Evolutionary conservation across 2,113 vertebrate genomes (phyloP).

Genomic region (Gopherus evgoodei): DNA sequence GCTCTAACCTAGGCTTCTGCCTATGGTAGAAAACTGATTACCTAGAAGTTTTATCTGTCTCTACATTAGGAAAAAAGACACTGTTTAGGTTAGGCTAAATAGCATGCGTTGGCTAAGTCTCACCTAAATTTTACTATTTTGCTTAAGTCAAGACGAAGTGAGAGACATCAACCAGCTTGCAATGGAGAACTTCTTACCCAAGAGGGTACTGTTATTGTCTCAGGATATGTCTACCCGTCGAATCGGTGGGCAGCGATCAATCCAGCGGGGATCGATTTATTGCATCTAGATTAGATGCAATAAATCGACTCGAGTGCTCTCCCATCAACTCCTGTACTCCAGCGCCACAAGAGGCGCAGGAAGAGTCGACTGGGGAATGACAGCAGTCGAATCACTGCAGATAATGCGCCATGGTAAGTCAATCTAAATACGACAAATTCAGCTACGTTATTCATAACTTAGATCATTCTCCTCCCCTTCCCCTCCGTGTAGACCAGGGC

Average conservation of each 20-base stretch:
- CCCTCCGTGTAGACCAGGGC: not conserved
- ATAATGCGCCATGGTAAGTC: no score
- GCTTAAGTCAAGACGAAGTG: not conserved
- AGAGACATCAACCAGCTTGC: not conserved
- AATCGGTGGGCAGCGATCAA: no score
- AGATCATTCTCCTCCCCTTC: no score
- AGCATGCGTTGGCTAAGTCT: not conserved
- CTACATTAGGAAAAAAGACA: not conserved
- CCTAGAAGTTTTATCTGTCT: not conserved
- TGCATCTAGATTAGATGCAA: no score
- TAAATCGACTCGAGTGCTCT: no score
- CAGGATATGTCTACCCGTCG: not conserved
- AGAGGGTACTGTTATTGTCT: not conserved
- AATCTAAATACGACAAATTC: no score
- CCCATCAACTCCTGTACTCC: no score
- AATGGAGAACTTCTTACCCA: not conserved
- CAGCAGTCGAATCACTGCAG: no score
- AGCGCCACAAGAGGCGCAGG: no score
- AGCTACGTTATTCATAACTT: no score
- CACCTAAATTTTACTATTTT: not conserved
- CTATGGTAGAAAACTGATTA: not conserved
- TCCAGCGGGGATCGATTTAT: no score
- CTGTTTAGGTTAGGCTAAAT: not conserved
- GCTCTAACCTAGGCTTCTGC: not conserved
- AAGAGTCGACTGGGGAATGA: no score